These are phyloP conservation scores for Suillia variegata DNA, from an alignment of 2,888 invertebrate genomes.

Conservation along the genomic window DNA sequence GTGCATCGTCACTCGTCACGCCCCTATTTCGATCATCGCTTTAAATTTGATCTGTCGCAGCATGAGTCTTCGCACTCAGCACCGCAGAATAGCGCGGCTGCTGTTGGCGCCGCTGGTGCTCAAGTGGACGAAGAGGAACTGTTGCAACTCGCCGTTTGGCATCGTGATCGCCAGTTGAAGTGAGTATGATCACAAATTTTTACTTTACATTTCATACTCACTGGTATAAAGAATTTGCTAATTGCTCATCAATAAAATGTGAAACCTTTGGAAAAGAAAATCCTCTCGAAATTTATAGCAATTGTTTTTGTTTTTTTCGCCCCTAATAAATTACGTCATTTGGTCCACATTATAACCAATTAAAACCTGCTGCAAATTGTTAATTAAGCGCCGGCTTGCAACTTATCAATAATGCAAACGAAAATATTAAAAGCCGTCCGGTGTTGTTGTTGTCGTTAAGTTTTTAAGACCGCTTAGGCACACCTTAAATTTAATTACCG, in stretches of 20 bases:
- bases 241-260: no score
- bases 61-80: no score
- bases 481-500: not conserved
- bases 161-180: constrained; percentile 81
- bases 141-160: constrained; percentile 84
- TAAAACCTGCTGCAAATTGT: no score
- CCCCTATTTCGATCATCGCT: constrained; percentile 80
- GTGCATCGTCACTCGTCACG: constrained; percentile 79
- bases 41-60: constrained; percentile 66
- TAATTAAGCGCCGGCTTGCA: not conserved
- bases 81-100: not conserved
- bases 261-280: no score
- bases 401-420: not conserved
- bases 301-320: not conserved
- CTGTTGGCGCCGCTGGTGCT: no score
- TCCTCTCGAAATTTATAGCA: no score
- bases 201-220: constrained; percentile 10
- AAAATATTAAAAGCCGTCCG: no score
- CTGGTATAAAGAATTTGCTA: constrained; percentile 21
- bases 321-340: no score
- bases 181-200: constrained; percentile 62
- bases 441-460: no score
- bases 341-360: no score
- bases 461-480: not conserved
- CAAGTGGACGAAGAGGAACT: constrained; percentile 48